Evolutionary conservation across 2,113 vertebrate genomes (phyloP).

Genomic region (Circaetus gallicus): DNA sequence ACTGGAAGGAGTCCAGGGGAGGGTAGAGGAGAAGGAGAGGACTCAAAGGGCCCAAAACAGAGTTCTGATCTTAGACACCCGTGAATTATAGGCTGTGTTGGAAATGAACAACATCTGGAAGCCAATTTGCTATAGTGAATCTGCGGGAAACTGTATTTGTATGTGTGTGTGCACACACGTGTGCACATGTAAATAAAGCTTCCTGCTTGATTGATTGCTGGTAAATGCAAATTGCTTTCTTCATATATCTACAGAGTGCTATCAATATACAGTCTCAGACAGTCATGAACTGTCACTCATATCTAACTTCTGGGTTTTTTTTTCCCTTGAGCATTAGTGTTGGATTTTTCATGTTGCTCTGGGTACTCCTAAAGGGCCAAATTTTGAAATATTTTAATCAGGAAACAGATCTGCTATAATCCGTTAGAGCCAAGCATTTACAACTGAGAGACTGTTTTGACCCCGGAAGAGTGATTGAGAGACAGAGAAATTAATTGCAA

Average conservation of each 20-base stretch:
- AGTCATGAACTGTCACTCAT: neutral
- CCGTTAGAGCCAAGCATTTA: neutral
- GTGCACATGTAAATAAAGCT: neutral
- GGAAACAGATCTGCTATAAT: neutral
- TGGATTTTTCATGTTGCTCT: neutral
- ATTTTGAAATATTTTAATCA: neutral
- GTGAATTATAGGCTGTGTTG: neutral
- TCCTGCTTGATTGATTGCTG: neutral
- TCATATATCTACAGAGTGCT: neutral
- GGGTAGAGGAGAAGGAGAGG: neutral
- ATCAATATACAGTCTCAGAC: neutral
- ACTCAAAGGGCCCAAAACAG: neutral
- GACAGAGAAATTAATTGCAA: neutral
- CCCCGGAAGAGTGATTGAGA: neutral
- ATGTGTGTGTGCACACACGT: no score
- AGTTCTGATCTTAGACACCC: neutral
- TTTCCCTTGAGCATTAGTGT: neutral
- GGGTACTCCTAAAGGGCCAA: neutral
- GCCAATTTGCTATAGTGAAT: neutral
- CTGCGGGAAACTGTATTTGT: neutral
- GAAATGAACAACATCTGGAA: neutral
- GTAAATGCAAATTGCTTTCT: neutral
- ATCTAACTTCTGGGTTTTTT: neutral
- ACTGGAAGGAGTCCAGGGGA: neutral
- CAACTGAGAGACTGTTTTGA: neutral